Evolutionary conservation across 2,797 vertebrate genomes (phyloP).

Genomic region (Steatocranus sp.): DNA sequence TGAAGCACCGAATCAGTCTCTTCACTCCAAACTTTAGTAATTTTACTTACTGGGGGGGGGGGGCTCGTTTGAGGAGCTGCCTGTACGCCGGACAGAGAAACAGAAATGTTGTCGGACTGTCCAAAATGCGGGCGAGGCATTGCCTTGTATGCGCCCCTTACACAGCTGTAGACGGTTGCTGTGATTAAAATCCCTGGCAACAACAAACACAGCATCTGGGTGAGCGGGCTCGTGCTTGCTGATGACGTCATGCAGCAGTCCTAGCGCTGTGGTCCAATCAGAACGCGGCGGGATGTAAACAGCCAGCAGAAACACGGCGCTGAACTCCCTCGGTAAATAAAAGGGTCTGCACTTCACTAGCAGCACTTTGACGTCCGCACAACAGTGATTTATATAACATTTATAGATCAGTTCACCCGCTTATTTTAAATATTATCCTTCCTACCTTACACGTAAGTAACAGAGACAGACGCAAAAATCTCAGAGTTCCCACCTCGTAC

Average conservation of each 20-base stretch:
- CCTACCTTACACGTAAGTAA: neutral
- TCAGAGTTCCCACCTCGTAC: rapidly evolving
- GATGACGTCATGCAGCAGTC: neutral
- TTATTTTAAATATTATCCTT: neutral
- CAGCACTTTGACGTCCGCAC: neutral
- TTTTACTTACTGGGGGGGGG: neutral
- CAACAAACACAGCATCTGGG: neutral
- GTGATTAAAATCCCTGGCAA: neutral
- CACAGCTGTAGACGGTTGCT: neutral
- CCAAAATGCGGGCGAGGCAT: neutral
- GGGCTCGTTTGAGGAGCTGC: neutral
- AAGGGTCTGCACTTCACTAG: neutral
- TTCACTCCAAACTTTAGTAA: neutral
- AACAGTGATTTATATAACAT: neutral
- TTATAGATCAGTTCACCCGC: neutral
- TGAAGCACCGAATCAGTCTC: neutral
- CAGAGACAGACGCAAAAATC: neutral
- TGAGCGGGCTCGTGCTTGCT: neutral
- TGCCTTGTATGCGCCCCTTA: neutral
- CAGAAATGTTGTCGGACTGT: neutral
- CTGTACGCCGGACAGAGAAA: neutral
- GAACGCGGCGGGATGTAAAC: neutral
- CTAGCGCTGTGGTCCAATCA: neutral
- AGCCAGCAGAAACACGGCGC: neutral
- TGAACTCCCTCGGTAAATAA: neutral